These are phyloP conservation scores for Halcyon badia DNA, from an alignment of 2,797 vertebrate species.

Conservation along the genomic window DNA sequence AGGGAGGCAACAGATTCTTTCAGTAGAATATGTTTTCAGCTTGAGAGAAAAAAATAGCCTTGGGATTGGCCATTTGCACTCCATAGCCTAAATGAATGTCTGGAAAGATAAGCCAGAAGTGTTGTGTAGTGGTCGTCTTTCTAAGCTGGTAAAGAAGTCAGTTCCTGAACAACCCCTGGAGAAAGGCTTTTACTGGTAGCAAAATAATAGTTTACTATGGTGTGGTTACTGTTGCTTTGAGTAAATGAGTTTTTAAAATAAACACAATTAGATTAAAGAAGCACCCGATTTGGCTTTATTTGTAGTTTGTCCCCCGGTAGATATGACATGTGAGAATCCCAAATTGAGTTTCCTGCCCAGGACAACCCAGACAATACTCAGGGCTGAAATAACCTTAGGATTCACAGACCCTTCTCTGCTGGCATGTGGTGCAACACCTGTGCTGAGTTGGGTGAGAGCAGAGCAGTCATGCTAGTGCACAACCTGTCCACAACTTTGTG, in stretches of 20 bases:
- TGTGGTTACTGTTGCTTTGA: neutral
- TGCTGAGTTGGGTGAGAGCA: neutral
- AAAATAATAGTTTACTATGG: neutral
- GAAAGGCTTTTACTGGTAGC: neutral
- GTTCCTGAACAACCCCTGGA: neutral
- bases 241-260: neutral
- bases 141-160: neutral
- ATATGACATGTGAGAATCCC: neutral
- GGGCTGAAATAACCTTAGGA: neutral
- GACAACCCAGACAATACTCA: too few relatives aligned
- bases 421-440: rapidly evolving
- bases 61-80: neutral
- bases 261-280: neutral
- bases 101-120: neutral
- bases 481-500: rapidly evolving
- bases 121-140: neutral
- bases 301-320: neutral
- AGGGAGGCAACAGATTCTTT: neutral
- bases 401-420: neutral
- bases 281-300: neutral
- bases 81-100: neutral
- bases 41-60: neutral
- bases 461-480: neutral
- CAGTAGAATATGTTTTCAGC: neutral
- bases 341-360: neutral